Conservation (phyloP, 2,888 invertebrate species). For the Thymelicus sylvestris region DNA sequence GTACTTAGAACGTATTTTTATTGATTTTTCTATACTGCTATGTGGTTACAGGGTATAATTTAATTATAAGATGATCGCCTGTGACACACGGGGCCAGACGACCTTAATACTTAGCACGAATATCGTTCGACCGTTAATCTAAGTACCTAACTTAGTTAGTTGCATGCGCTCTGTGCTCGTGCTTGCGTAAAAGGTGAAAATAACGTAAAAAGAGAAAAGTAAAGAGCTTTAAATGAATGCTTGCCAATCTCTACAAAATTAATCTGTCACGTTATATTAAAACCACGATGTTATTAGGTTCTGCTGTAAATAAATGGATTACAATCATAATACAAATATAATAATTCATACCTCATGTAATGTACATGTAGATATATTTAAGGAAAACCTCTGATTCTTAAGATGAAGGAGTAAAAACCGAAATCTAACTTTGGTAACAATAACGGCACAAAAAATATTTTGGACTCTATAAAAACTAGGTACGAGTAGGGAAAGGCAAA, state of each 20-base stretch:
- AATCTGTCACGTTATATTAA: neutral
- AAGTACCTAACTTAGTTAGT: slow-evolving; percentile 17
- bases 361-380: too few relatives aligned
- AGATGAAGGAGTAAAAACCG: too few relatives aligned
- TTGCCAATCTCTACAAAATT: too few relatives aligned
- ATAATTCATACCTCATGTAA: too few relatives aligned
- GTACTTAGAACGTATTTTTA: slow-evolving; percentile 7
- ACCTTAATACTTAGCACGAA: slow-evolving; percentile 28
- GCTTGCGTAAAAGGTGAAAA: slow-evolving; percentile 11
- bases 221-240: neutral
- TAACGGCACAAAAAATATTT: too few relatives aligned
- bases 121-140: slow-evolving; percentile 17
- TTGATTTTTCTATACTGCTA: slow-evolving; percentile 10
- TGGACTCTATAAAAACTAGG: too few relatives aligned
- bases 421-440: too few relatives aligned
- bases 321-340: too few relatives aligned
- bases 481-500: too few relatives aligned
- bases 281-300: neutral
- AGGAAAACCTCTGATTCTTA: too few relatives aligned
- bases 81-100: slow-evolving; percentile 6
- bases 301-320: too few relatives aligned
- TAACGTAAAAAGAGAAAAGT: neutral
- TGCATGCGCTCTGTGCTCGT: neutral
- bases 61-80: slow-evolving; percentile 17
- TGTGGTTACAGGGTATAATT: slow-evolving; percentile 9